Conservation (phyloP, 2,113 vertebrate species). For the Piprites chloris region DNA sequence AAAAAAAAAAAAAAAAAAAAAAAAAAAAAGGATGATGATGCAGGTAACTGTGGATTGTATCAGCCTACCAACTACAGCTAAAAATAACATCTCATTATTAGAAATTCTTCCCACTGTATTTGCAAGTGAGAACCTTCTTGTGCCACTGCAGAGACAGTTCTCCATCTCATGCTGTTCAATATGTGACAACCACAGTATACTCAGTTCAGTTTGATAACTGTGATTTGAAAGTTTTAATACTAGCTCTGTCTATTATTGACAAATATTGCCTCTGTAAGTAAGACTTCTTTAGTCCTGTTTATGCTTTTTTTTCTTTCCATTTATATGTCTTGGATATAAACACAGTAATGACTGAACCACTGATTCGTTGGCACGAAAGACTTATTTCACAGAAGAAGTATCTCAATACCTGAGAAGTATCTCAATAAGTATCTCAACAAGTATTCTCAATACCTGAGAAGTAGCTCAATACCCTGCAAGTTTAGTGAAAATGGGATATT, state of each 20-base stretch:
- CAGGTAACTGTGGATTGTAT: not conserved
- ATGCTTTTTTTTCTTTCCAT: not conserved
- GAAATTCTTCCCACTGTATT: not conserved
- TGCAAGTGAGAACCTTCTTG: not conserved
- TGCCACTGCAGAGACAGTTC: not conserved
- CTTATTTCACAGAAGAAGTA: not conserved
- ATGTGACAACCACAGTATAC: not conserved
- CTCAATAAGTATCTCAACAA: no score
- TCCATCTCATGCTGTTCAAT: not conserved
- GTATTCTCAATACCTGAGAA: no score
- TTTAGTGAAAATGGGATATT: not conserved
- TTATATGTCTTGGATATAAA: not conserved
- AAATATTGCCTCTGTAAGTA: not conserved
- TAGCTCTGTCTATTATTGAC: not conserved
- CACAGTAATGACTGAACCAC: not conserved
- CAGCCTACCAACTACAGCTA: not conserved
- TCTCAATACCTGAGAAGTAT: no score
- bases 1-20: not conserved
- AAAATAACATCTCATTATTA: not conserved
- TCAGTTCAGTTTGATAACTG: not conserved
- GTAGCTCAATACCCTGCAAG: not conserved
- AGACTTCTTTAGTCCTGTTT: not conserved
- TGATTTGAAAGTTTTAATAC: not conserved
- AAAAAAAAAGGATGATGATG: not conserved
- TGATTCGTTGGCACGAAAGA: not conserved